Evolutionary conservation across 2,888 invertebrate genomes (phyloP), one percentile per base, ranked within the genome.

Genomic region (Drosophila nr. medialis): DNA sequence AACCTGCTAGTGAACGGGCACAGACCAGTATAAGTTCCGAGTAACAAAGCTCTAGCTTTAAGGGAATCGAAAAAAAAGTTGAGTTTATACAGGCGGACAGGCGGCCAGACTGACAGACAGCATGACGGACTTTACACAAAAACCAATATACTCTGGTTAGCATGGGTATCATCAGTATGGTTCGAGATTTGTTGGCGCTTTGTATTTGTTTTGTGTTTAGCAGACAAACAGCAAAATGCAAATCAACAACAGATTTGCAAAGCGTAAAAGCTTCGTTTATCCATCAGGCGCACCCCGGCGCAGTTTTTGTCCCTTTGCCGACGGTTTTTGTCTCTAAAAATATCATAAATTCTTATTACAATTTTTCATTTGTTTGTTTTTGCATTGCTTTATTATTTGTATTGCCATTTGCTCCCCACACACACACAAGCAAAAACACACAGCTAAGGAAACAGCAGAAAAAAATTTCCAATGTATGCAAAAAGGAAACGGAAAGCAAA

Each of bases 221-320:
- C 89, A 85, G 84, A 83, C 89, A 85, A 85, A 85, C 89, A 85
- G 84, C 79, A 83, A 83, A 86, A 85, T 85, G 86, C 86, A 88
- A 88, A 88, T 80, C 84, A 86, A 85, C 89, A 85, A 83, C 86
- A 86, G 83, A 86, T 86, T 88, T 88, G 65, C 64, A 63, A 62
- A 72, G 77, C 77, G 67, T 62, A 58, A 62, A 69, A 65, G 77
- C 64, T 63, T 71, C 75, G 65, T 64, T 65, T 63, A 68, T 55
- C 42, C 55, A 18, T 36, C 40, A n/a, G 18, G 21, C 34, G 18
- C 18, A 11, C 36, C n/a, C 56, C 32, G 10, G 32, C 42, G 4
- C n/a, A 4, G 10, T 36, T 27, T 51, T 56, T 49, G 40, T 38
- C 55, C 55, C 60, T 48, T 50, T 60, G 45, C 30, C 58, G 48